Conservation (phyloP, 1,140 invertebrate genomes). For the Oncopodura yosiiana region DNA sequence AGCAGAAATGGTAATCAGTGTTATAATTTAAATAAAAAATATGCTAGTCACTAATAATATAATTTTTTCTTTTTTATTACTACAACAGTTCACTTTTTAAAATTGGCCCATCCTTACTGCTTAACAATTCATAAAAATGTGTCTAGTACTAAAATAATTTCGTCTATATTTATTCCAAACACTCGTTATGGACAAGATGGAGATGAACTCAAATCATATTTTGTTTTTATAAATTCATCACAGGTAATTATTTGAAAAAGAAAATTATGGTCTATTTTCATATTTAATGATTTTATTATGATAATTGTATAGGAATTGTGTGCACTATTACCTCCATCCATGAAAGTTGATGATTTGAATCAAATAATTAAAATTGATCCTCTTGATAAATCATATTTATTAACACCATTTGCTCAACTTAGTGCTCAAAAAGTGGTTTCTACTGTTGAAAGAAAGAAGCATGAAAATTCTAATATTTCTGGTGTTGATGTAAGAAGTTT, state of each 20-base stretch:
- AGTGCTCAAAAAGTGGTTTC: constrained; percentile 18
- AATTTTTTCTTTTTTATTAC: too few species aligned
- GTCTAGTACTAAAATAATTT: constrained; percentile 16
- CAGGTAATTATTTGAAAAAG: constrained; percentile 13
- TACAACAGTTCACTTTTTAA: constrained; percentile 24
- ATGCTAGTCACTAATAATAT: too few species aligned
- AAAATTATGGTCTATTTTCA: not conserved
- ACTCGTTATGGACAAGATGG: constrained; percentile 14
- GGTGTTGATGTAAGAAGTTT: not conserved
- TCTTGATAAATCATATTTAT: not conserved
- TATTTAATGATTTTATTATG: constrained; percentile 1
- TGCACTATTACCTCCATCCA: constrained; percentile 1
- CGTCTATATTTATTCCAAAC: constrained; percentile 29
- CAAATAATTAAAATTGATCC: not conserved
- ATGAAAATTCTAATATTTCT: not conserved
- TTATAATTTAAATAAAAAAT: too few species aligned
- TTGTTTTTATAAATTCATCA: constrained; percentile 19
- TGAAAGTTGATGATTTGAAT: not conserved
- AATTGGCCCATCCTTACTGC: constrained; percentile 9
- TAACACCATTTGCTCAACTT: constrained; percentile 23
- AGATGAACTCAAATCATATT: constrained; percentile 9
- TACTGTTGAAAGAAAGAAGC: not conserved
- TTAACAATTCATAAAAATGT: constrained; percentile 22
- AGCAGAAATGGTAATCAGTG: constrained; percentile 48
- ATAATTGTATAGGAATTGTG: constrained; percentile 23